Conservation (phyloP, 2,113 vertebrate species). For the Pseudopodoces humilis region DNA sequence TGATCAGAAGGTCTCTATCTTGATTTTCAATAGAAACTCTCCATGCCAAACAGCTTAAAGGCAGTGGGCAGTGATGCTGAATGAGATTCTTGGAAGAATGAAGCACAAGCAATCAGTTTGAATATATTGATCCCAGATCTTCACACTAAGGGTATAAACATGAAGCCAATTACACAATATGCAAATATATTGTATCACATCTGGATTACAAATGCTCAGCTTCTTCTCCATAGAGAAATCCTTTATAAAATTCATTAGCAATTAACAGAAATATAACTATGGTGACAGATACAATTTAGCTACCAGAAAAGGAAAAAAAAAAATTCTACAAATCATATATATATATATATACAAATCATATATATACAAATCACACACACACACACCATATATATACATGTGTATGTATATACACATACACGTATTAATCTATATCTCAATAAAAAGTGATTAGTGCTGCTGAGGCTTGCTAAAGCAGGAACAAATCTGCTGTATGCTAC, state of each 20-base stretch:
- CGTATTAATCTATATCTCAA: too few species aligned
- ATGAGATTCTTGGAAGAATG: not conserved
- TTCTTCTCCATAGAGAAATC: not conserved
- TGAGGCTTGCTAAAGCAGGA: not conserved
- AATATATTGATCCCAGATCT: not conserved
- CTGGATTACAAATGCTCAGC: not conserved
- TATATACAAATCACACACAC: too few species aligned
- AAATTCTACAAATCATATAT: not conserved
- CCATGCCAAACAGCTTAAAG: not conserved
- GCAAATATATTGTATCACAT: not conserved
- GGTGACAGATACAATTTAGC: not conserved
- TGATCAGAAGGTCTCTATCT: not conserved
- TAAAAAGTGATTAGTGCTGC: not conserved
- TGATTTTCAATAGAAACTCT: conserved; percentile 24
- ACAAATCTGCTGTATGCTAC: not conserved
- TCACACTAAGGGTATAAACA: not conserved
- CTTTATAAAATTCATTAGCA: not conserved
- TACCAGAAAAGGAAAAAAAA: not conserved
- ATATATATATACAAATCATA: not conserved
- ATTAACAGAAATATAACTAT: conserved; percentile 2
- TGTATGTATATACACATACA: not conserved
- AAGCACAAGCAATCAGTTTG: not conserved
- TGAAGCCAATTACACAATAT: not conserved
- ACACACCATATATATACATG: too few species aligned
- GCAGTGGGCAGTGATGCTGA: not conserved